Evolutionary conservation across 2,113 vertebrate species (phyloP).

Genomic region (Sciurus niger): DNA sequence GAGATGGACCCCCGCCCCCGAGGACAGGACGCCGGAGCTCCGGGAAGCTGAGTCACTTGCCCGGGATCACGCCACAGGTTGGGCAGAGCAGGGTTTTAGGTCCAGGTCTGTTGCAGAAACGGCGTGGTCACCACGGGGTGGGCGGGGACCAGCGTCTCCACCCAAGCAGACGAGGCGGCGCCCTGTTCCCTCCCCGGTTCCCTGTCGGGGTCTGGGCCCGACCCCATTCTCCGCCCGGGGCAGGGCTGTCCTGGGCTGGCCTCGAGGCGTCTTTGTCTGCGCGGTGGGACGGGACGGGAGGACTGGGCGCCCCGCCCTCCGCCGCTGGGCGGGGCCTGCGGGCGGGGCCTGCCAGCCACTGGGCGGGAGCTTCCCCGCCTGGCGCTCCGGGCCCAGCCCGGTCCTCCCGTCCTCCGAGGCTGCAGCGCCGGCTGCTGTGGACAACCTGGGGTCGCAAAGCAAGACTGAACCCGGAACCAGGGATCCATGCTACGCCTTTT

Average conservation of each 20-base stretch:
- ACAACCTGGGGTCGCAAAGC: accelerated
- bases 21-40: not conserved
- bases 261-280: slow-evolving; percentile 66
- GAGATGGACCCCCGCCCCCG: not conserved
- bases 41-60: not conserved
- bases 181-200: not conserved
- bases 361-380: not conserved
- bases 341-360: not conserved
- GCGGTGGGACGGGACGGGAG: not conserved
- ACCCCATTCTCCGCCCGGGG: no score
- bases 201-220: not conserved
- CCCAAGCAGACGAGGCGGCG: not conserved
- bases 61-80: not conserved
- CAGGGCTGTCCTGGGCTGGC: no score
- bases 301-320: not conserved
- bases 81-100: not conserved
- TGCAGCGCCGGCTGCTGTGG: no score
- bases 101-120: not conserved
- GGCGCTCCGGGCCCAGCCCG: no score
- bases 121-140: no score
- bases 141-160: not conserved
- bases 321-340: slow-evolving; percentile 35
- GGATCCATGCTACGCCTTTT: not conserved
- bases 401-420: no score
- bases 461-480: not conserved